A percentile compares a stretch with the other conserved stretches of the same genome.
These are phyloP conservation scores for Lanius collurio DNA, from an alignment of 2,113 vertebrate genomes.

Conservation along the genomic window DNA sequence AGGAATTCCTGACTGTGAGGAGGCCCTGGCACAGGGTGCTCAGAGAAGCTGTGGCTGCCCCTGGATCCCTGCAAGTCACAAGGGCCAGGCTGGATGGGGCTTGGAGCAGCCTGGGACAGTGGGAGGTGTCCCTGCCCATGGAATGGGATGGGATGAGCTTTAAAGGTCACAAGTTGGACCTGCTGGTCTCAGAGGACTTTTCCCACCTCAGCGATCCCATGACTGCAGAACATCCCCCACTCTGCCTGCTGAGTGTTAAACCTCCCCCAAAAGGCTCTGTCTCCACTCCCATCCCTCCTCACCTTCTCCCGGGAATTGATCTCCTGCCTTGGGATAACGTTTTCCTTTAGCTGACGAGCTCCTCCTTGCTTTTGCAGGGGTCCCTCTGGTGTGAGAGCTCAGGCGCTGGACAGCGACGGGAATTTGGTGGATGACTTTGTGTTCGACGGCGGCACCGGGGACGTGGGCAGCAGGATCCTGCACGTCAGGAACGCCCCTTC, in stretches of 20 bases:
- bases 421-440: constrained; percentile 95
- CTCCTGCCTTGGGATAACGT: accelerated
- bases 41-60: neutral
- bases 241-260: neutral
- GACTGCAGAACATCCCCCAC: neutral
- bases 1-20: accelerated
- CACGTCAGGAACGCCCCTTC: constrained; percentile 96
- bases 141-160: neutral
- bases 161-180: neutral
- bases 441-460: constrained; percentile 88
- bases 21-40: neutral
- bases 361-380: constrained; percentile 74
- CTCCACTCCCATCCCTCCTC: neutral
- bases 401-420: constrained; percentile 86
- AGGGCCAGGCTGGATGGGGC: neutral
- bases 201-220: neutral
- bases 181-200: neutral
- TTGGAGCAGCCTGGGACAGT: accelerated
- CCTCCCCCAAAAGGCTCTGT: neutral
- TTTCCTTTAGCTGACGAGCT: neutral
- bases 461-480: constrained; percentile 82
- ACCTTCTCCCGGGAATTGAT: accelerated
- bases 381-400: constrained; percentile 91
- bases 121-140: neutral
- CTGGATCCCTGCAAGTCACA: neutral